phyloP scores from a whole-genome alignment of 1,140 invertebrate genomes.

The Cryptotermes secundus region DNA sequence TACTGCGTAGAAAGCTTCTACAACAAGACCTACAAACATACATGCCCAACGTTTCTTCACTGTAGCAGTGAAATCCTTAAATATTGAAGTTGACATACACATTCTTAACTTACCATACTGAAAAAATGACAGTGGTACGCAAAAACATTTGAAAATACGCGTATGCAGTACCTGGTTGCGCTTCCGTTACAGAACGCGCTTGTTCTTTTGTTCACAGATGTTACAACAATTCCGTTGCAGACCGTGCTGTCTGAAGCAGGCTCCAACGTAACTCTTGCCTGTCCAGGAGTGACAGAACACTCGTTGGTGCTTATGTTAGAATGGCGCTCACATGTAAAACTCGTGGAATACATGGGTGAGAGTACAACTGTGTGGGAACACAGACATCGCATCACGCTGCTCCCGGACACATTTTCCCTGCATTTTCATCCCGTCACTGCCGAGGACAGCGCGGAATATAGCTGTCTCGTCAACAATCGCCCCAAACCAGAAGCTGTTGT shows the following conservation, averaged over 20 bases:
- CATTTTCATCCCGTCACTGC: constrained; percentile 62
- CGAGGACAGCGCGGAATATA: constrained; percentile 64
- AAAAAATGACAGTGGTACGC: no score
- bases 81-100: no score
- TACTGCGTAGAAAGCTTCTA: no score
- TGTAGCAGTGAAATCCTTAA: no score
- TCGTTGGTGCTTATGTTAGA: constrained; percentile 62
- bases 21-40: no score
- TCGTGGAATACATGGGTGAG: constrained; percentile 56
- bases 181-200: no score
- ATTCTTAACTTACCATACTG: no score
- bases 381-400: constrained; percentile 56
- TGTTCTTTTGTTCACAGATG: constrained; percentile 46
- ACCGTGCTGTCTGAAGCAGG: constrained; percentile 62
- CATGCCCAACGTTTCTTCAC: no score
- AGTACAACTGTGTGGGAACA: constrained; percentile 55
- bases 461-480: constrained; percentile 66
- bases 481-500: constrained; percentile 62
- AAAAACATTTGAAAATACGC: no score
- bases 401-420: constrained; percentile 61
- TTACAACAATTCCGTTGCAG: constrained; percentile 55
- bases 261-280: constrained; percentile 61
- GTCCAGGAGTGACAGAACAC: constrained; percentile 64
- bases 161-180: no score
- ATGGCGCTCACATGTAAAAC: constrained; percentile 55